Conservation (phyloP, 92 coral and sea anemone genomes). For the Meandrina meandrites region DNA sequence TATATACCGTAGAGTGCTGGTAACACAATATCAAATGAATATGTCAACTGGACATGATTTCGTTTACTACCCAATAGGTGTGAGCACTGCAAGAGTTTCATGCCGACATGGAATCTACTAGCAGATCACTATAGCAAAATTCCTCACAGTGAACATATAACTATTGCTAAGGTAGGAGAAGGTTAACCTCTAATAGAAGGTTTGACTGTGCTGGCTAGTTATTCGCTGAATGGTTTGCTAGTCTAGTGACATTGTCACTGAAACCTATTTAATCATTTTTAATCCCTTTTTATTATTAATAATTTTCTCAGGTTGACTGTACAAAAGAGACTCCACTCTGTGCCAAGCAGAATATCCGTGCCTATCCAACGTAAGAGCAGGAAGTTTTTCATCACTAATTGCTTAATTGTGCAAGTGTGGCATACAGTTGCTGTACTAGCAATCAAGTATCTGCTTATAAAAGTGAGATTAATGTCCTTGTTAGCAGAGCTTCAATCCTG, state of each 20-base stretch:
- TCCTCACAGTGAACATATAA: constrained; percentile 48
- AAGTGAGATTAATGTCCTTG: no score
- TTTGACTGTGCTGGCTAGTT: no score
- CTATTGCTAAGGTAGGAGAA: constrained; percentile 75
- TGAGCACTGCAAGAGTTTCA: constrained; percentile 81
- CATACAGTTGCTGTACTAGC: no score
- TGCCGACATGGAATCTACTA: constrained; percentile 84
- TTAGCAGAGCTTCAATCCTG: no score
- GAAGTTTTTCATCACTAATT: neutral
- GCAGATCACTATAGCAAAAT: constrained; percentile 62
- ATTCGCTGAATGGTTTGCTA: no score
- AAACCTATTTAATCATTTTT: neutral
- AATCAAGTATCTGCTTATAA: no score
- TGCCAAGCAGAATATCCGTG: constrained; percentile 85
- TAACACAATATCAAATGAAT: no score
- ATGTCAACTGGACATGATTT: neutral
- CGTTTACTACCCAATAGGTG: constrained; percentile 60
- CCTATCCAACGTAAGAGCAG: constrained; percentile 91
- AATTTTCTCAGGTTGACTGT: constrained; percentile 88
- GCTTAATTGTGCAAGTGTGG: no score
- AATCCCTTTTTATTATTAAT: neutral
- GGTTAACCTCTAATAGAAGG: no score
- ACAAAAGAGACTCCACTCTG: constrained; percentile 86
- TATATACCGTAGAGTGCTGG: no score
- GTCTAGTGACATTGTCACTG: neutral